A percentile compares a stretch with the other conserved stretches of the same genome.
Conservation (phyloP, 2,113 vertebrate species). For the Pseudopipra pipra region DNA sequence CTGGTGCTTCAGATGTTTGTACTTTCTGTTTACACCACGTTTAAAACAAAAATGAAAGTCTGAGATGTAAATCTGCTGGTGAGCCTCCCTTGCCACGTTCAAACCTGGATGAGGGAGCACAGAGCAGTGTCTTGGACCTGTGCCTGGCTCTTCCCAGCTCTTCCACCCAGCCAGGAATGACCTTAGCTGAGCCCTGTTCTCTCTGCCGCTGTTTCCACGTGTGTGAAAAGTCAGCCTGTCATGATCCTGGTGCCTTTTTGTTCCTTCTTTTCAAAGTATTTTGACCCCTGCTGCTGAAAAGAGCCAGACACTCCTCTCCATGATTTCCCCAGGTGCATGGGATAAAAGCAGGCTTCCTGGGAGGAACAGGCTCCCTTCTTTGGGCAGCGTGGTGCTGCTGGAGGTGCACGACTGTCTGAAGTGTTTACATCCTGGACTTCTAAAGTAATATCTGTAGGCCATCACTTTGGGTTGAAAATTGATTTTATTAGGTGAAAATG, state of each 20-base stretch:
- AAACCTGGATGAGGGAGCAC: not conserved
- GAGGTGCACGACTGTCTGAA: constrained; percentile 13
- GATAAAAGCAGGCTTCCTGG: constrained; percentile 28
- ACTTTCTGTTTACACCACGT: not conserved
- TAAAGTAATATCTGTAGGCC: constrained; percentile 58
- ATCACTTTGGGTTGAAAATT: constrained; percentile 61
- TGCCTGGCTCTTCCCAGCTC: not conserved
- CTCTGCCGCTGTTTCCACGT: not conserved
- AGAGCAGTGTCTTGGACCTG: not conserved
- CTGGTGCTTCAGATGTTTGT: not conserved
- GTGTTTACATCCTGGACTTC: constrained; percentile 53
- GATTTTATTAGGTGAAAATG: constrained; percentile 71
- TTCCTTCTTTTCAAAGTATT: not conserved
- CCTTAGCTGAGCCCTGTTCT: not conserved
- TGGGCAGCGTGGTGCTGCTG: not conserved
- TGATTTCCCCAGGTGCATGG: constrained; percentile 7
- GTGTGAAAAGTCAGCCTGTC: not conserved
- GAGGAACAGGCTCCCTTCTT: constrained; percentile 15
- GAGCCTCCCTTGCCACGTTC: not conserved
- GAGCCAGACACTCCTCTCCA: constrained; percentile 31
- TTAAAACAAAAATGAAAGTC: constrained; percentile 14
- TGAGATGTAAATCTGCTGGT: not conserved
- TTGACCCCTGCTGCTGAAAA: constrained; percentile 61
- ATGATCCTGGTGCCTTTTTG: not conserved
- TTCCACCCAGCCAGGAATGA: not conserved